Evolutionary conservation across 2,797 vertebrate species (phyloP), one percentile per base, ranked within the genome.

Genomic region (Diceros bicornis): DNA sequence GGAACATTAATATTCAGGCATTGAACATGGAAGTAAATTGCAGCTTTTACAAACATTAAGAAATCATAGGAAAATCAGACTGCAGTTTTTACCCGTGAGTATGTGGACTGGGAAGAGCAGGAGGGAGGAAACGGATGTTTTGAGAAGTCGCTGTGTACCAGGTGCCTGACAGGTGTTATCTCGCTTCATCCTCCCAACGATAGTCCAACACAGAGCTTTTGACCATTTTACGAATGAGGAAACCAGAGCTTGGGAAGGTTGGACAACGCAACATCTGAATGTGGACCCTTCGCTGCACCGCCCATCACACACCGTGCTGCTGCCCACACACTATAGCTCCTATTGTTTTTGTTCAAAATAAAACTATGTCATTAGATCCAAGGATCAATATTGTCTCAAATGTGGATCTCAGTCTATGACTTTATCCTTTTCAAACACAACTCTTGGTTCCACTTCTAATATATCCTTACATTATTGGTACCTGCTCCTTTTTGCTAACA

Each of bases 211-310:
- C 32, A 75, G 86, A 69, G 7, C 13, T 29, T 41, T 32, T 2
- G 18, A 2, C 10, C 16, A 0, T 1, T 20, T 72, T 50, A 16
- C 52, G 0, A 47, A 9, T 9, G 62, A 64, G 87, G 47, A 81
- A 21, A 11, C 69, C 50, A 3, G 2, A 11, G 1, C 4, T 3
- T 9, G 12, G 37, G 29, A 7, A 41, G 4, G 17, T 7, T 4
- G 1, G 0, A 14, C 2, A 1, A 12, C 34, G 34, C 18, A 0
- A 0, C 0, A 32, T 16, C 7, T 0, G 0, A 0, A 13, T 0
- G 8, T 0, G 57, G 17, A 7, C 11, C 18, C 37, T 10, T 14
- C 55, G 1, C 3, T 0, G 0, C 6, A 6, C 23, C 4, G 37
- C 61, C 5, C 17, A 18, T 4, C 44, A 13, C 13, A 2, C 0